These are phyloP conservation scores for Zonitis immaculata DNA, from an alignment of 2,888 invertebrate genomes.

Conservation along the genomic window DNA sequence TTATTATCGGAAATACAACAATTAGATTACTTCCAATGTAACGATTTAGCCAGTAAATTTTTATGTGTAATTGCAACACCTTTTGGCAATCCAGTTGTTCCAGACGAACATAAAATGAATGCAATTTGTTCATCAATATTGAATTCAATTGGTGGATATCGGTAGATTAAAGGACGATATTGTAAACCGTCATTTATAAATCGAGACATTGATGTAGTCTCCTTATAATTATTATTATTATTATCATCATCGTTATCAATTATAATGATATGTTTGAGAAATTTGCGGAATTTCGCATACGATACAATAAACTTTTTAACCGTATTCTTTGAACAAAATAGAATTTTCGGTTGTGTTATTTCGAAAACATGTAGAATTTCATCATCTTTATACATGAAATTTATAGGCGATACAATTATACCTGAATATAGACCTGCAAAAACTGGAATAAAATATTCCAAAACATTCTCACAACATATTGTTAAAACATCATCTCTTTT, in stretches of 20 bases:
- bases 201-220: background rate
- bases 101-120: slow-evolving; percentile 58
- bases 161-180: background rate
- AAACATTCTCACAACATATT: slow-evolving; percentile 34
- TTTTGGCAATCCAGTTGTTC: slow-evolving; percentile 66
- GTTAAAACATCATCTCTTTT: slow-evolving; percentile 27
- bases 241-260: background rate
- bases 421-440: slow-evolving; percentile 34
- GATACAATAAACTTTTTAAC: slow-evolving; percentile 54
- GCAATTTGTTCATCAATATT: slow-evolving; percentile 27
- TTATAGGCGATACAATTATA: slow-evolving; percentile 30
- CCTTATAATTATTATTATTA: background rate
- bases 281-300: slow-evolving; percentile 27
- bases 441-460: slow-evolving; percentile 32
- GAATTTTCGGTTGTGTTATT: slow-evolving; percentile 61
- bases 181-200: background rate
- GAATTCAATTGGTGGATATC: background rate
- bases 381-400: slow-evolving; percentile 29
- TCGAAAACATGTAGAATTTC: slow-evolving; percentile 53
- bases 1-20: too few species aligned
- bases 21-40: slow-evolving; percentile 5
- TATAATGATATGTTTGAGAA: background rate
- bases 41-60: slow-evolving; percentile 41
- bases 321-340: slow-evolving; percentile 59
- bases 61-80: slow-evolving; percentile 60